Conservation (phyloP, 2,888 invertebrate genomes). For the Falcaria lacertinaria region DNA sequence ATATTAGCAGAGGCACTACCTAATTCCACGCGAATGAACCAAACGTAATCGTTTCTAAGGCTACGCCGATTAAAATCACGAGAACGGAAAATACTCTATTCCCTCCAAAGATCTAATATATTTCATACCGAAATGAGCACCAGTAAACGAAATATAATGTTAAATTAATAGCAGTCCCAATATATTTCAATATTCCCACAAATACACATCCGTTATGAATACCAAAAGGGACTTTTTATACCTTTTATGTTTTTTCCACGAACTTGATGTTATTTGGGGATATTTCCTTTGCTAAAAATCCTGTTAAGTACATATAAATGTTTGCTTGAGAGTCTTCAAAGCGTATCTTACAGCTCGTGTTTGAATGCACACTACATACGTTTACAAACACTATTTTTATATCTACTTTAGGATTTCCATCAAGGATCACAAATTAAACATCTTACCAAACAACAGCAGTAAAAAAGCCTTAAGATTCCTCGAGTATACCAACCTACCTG, state of each 20-base stretch:
- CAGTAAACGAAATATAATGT: neutral
- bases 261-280: neutral
- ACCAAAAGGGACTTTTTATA: neutral
- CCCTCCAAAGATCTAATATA: neutral
- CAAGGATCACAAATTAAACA: too few relatives aligned
- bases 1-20: too few relatives aligned
- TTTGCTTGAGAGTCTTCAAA: too few relatives aligned
- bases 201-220: neutral
- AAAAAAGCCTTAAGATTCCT: too few relatives aligned
- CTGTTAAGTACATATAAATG: neutral
- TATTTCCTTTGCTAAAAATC: neutral
- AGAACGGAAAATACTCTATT: neutral
- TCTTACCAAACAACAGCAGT: too few relatives aligned
- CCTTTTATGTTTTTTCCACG: neutral
- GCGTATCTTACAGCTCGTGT: too few relatives aligned
- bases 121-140: neutral
- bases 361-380: too few relatives aligned
- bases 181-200: neutral
- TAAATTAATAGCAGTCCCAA: neutral
- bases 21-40: too few relatives aligned
- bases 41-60: too few relatives aligned
- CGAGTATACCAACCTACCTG: too few relatives aligned
- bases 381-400: too few relatives aligned
- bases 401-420: too few relatives aligned
- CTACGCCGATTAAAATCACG: neutral